phyloP scores from a whole-genome alignment of 2,888 invertebrate species.

The Monoplex corrugatus region DNA sequence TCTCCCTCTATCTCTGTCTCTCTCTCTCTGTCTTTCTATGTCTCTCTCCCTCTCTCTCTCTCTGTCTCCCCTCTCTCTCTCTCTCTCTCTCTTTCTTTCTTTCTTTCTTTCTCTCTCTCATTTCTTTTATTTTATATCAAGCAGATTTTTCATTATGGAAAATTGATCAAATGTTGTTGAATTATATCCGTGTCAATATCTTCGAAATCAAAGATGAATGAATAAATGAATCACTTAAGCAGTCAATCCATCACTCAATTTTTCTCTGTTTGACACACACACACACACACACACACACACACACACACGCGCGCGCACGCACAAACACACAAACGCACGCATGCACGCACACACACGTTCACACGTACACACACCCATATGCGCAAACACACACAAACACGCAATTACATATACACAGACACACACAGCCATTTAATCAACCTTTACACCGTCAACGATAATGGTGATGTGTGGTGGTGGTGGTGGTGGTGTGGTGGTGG shows the following conservation, averaged over 20 bases:
- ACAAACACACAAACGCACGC: neutral
- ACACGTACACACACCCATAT: neutral
- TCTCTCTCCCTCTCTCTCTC: neutral
- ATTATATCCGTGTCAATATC: too few relatives aligned
- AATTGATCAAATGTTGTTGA: neutral
- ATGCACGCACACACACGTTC: neutral
- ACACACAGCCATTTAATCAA: neutral
- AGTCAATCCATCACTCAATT: too few relatives aligned
- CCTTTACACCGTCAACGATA: too few relatives aligned
- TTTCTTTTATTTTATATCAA: neutral
- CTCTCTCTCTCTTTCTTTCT: neutral
- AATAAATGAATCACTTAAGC: too few relatives aligned
- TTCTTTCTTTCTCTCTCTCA: neutral
- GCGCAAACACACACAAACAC: neutral
- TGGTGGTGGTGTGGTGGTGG: neutral
- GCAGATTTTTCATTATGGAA: neutral
- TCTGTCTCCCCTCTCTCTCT: neutral
- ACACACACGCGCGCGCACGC: neutral
- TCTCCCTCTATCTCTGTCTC: neutral
- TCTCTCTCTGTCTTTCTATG: neutral
- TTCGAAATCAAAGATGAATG: too few relatives aligned
- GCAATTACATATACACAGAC: neutral
- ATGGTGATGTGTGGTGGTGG: neutral
- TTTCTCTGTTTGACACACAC: neutral
- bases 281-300: too few relatives aligned